Conservation (phyloP, 2,888 invertebrate genomes). For the Adineta ricciae region DNA sequence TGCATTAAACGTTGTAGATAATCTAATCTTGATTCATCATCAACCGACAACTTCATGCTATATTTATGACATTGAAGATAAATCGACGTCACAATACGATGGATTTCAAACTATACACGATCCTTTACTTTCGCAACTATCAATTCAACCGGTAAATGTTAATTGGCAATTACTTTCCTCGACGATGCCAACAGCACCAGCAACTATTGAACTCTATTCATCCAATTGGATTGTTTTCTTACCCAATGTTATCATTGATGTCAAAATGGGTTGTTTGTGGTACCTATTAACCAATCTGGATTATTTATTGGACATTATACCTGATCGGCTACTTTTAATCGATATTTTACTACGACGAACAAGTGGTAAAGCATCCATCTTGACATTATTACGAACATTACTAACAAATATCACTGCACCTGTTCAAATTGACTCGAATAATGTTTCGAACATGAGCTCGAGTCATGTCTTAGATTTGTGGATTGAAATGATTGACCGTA, state of each 20-base stretch:
- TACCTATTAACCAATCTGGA: conserved; percentile 54
- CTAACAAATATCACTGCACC: conserved; percentile 13
- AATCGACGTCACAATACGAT: conserved; percentile 65
- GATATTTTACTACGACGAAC: conserved; percentile 69
- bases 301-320: conserved; percentile 46
- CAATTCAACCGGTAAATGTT: conserved; percentile 63
- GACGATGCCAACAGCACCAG: conserved; percentile 58
- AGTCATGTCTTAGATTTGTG: not conserved
- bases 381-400: conserved; percentile 48
- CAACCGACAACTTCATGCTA: conserved; percentile 72
- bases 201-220: conserved; percentile 52
- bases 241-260: conserved; percentile 88
- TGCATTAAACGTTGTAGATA: conserved; percentile 87
- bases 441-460: not conserved
- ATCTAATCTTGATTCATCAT: conserved; percentile 90
- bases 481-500: conserved; percentile 3
- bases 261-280: conserved; percentile 76
- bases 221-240: conserved; percentile 92
- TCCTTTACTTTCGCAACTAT: conserved; percentile 64
- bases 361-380: conserved; percentile 63
- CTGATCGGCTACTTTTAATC: conserved; percentile 48
- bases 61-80: conserved; percentile 66
- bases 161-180: conserved; percentile 51
- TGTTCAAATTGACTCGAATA: conserved; percentile 3
- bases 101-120: conserved; percentile 64